Evolutionary conservation across 2,113 vertebrate species (phyloP), one percentile per base, ranked within the genome.

Genomic region (Chionodraco myersi): DNA sequence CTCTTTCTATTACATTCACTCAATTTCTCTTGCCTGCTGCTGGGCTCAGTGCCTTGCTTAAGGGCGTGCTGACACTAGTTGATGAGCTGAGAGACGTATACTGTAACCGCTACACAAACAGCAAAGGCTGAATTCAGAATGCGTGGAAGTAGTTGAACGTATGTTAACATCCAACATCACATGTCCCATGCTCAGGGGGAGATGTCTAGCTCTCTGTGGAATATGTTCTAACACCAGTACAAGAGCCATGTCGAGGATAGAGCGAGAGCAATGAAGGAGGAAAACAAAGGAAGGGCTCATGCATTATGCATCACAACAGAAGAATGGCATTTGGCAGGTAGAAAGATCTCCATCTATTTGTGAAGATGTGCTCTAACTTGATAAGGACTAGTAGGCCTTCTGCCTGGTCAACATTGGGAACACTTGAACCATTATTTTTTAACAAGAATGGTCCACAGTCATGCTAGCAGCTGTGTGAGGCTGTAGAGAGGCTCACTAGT

Each of bases 111-210:
- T 36, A 30, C 10, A 14, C 21, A 0, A 57, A 66, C n/a, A 58
- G 64, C 64, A 71, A 36, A 18, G 56, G n/a, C 18, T 49, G 51
- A 67, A 83, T 73, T 78, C 62, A 62, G 15, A 73, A 67, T 64
- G 52, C 49, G 14, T 16, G 26, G 57, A 3, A 23, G 44, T 11
- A 2, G 44, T 5, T 44, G 36, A 62, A 62, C 8, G 14, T 11
- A 16, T 21, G 12, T 11, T 44, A 62, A 74, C 34, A 47, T 10
- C 57, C 26, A 62, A 74, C 34, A 47, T 10, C 57, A 57, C 51
- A 30, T 10, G 2, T 61, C 48, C 16, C 3, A 9, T 66, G 10
- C 41, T 60, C 21, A 53, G 36, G 36, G 58, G 57, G 64, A 75
- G 45, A 63, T 44, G 69, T 52, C 34, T 64, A 45, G 58, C 5